These are phyloP conservation scores for Lasiommata megera DNA, from an alignment of 2,888 invertebrate species.

Conservation along the genomic window DNA sequence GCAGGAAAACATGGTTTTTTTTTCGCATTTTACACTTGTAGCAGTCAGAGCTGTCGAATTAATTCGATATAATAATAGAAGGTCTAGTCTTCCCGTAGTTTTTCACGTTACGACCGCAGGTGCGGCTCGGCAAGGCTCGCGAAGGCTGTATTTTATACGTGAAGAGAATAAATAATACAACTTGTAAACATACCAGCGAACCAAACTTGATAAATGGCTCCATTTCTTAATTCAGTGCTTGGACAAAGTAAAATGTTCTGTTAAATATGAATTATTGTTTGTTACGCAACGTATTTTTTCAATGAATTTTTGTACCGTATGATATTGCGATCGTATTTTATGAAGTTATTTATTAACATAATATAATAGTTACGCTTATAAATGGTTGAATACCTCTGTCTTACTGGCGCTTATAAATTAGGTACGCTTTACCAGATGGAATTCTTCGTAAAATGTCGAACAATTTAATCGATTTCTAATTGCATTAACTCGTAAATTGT, in stretches of 20 bases:
- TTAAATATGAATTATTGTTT: background rate
- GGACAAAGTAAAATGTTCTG: constrained; percentile 1
- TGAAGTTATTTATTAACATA: constrained; percentile 5
- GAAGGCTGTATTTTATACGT: constrained; percentile 50
- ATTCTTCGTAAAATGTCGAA: constrained; percentile 3
- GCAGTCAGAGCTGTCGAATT: no score
- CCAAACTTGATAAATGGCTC: constrained; percentile 24
- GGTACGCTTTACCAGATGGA: background rate
- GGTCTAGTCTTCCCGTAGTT: constrained; percentile 6
- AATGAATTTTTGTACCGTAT: constrained; percentile 1
- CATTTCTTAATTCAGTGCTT: constrained; percentile 19
- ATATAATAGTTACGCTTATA: background rate
- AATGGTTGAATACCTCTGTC: background rate
- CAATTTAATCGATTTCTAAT: constrained; percentile 5
- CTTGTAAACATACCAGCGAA: constrained; percentile 32
- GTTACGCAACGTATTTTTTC: background rate
- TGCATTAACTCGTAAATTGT: constrained; percentile 3
- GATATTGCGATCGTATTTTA: background rate
- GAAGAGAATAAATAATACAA: constrained; percentile 47
- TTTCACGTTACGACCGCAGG: constrained; percentile 34
- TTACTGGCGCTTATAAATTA: background rate
- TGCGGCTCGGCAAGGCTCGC: constrained; percentile 41
- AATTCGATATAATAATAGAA: constrained; percentile 8
- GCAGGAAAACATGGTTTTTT: no score
- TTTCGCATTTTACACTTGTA: no score